These are phyloP conservation scores for Leptopilina drosophilae DNA, from an alignment of 2,888 invertebrate genomes.

Conservation along the genomic window DNA sequence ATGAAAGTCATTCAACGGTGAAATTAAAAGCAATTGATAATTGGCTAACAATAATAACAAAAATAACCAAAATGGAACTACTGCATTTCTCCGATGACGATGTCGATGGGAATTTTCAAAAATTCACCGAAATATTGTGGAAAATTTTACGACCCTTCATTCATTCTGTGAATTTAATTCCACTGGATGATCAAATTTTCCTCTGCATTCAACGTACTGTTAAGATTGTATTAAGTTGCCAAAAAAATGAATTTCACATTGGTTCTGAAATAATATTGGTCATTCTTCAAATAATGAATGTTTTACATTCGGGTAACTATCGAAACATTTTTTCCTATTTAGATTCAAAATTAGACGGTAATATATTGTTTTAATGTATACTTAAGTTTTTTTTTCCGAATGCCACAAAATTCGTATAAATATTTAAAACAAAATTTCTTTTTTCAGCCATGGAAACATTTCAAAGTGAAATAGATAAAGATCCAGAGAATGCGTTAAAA, in stretches of 20 bases:
- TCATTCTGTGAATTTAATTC: conserved; percentile 59
- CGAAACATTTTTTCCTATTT: too few species aligned
- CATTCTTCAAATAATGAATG: conserved; percentile 61
- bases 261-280: conserved; percentile 52
- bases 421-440: background rate
- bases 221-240: conserved; percentile 64
- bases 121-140: conserved; percentile 57
- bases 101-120: conserved; percentile 54
- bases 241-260: conserved; percentile 57
- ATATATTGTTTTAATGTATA: too few species aligned
- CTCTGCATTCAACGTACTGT: conserved; percentile 66
- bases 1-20: conserved; percentile 51
- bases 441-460: conserved; percentile 43
- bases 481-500: conserved; percentile 56
- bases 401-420: background rate
- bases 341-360: too few species aligned
- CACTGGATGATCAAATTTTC: conserved; percentile 61
- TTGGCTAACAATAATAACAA: conserved; percentile 64
- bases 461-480: conserved; percentile 40
- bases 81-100: conserved; percentile 47
- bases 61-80: conserved; percentile 56
- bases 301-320: conserved; percentile 61
- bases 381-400: too few species aligned
- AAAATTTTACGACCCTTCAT: conserved; percentile 64
- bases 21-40: conserved; percentile 61